A percentile compares a stretch with the other conserved stretches of the same genome.
phyloP scores from a whole-genome alignment of 2,113 vertebrate genomes.

The Zootoca vivipara region DNA sequence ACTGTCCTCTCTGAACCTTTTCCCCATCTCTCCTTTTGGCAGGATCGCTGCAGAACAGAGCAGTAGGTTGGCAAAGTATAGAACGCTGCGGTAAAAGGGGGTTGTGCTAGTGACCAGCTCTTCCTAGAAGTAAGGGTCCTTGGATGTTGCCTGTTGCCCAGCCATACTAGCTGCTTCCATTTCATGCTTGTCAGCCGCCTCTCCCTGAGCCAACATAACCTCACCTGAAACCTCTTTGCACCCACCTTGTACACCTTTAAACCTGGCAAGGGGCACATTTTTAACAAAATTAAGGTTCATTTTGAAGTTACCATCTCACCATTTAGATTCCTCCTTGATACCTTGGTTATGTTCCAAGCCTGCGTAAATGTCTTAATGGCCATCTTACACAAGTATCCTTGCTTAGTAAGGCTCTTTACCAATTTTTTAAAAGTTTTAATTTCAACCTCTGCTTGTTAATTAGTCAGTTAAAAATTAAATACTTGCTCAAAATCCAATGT shows the following conservation, averaged over 20 bases:
- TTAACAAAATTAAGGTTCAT: slow-evolving; percentile 9
- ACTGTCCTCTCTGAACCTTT: slow-evolving; percentile 77
- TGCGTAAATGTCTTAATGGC: neutral
- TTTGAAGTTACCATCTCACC: neutral
- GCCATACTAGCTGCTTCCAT: slow-evolving; percentile 68
- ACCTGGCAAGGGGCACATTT: slow-evolving; percentile 23
- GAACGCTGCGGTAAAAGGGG: slow-evolving; percentile 94
- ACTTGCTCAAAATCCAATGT: neutral
- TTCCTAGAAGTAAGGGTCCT: slow-evolving; percentile 87
- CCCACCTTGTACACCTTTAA: neutral
- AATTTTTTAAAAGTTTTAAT: neutral
- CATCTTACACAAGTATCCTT: neutral
- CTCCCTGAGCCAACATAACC: slow-evolving; percentile 26
- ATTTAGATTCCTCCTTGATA: slow-evolving; percentile 18
- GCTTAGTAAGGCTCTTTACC: neutral
- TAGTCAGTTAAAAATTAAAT: neutral
- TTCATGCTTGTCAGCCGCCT: slow-evolving; percentile 41
- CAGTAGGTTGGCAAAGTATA: slow-evolving; percentile 99
- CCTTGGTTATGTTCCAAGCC: neutral
- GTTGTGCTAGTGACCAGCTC: slow-evolving; percentile 79
- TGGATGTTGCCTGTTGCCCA: slow-evolving; percentile 64
- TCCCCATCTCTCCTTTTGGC: slow-evolving; percentile 83
- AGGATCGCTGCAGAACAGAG: slow-evolving; percentile 99
- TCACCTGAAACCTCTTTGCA: slow-evolving; percentile 48
- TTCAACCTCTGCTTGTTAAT: neutral